Percentiles rank a stretch among this genome's conserved stretches.
Evolutionary conservation across 2,797 vertebrate species (phyloP).

Genomic region (Urophycis tenuis): DNA sequence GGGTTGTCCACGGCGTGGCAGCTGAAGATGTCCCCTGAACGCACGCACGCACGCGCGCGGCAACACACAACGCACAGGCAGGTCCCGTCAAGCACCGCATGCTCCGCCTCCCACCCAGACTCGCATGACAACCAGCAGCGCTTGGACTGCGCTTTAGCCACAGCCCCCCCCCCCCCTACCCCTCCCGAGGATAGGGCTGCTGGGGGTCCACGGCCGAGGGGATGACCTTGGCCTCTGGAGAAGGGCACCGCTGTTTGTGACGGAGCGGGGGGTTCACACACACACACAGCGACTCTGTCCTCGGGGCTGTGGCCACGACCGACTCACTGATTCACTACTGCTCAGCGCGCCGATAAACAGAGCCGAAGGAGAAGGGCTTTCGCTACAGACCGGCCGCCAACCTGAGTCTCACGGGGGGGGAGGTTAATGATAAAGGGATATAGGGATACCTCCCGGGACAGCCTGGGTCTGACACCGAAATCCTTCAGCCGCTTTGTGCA

Average conservation of each 20-base stretch:
- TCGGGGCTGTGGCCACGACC: not conserved
- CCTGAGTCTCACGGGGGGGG: too few species aligned
- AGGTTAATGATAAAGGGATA: too few species aligned
- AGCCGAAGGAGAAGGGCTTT: not conserved
- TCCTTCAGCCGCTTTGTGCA: too few species aligned
- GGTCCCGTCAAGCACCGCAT: not conserved
- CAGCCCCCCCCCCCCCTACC: too few species aligned
- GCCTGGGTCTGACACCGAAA: too few species aligned
- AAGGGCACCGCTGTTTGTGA: not conserved
- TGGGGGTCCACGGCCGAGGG: not conserved
- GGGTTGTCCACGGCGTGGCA: constrained; percentile 98
- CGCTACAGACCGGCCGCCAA: not conserved
- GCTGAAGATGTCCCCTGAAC: constrained; percentile 92
- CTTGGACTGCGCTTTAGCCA: not conserved
- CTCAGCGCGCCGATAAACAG: not conserved
- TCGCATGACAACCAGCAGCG: too few species aligned
- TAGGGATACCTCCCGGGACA: too few species aligned
- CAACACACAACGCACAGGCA: not conserved
- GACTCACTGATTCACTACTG: not conserved
- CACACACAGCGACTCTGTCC: not conserved
- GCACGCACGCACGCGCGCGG: too few species aligned
- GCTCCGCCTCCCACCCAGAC: not conserved
- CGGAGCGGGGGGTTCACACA: not conserved
- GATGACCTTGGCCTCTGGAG: not conserved
- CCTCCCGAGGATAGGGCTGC: not conserved